These are phyloP conservation scores for Mastacembelus armatus DNA, from an alignment of 2,797 vertebrate genomes.

Conservation along the genomic window DNA sequence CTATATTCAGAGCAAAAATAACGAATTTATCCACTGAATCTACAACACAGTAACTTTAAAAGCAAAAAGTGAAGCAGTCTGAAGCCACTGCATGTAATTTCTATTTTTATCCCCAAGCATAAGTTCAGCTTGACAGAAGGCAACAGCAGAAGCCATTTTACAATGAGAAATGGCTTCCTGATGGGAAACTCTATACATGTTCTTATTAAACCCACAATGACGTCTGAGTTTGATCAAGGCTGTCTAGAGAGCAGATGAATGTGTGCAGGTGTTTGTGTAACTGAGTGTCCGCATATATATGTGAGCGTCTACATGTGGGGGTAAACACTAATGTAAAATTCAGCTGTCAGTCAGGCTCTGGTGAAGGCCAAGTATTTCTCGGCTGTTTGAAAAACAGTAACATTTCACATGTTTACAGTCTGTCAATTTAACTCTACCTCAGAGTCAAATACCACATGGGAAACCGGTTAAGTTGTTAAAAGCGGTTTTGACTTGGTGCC, in stretches of 20 bases:
- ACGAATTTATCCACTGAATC: no score
- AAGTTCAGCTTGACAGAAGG: constrained; percentile 43
- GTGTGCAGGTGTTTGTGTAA: constrained; percentile 58
- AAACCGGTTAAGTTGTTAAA: constrained; percentile 62
- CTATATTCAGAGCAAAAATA: no score
- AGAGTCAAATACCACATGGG: constrained; percentile 60
- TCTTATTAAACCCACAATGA: constrained; percentile 57
- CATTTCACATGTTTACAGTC: constrained; percentile 63
- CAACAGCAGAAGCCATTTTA: constrained; percentile 56
- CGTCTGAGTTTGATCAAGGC: constrained; percentile 54
- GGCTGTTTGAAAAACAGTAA: constrained; percentile 51
- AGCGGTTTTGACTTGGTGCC: constrained; percentile 56
- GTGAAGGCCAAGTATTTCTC: constrained; percentile 28
- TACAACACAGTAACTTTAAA: no score
- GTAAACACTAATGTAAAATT: constrained; percentile 71
- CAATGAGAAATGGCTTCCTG: constrained; percentile 59
- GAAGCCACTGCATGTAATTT: constrained; percentile 10
- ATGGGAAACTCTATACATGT: constrained; percentile 53
- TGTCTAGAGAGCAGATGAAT: constrained; percentile 46
- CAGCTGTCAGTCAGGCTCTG: constrained; percentile 63
- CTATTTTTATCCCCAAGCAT: constrained; percentile 62
- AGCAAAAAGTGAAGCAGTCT: no score
- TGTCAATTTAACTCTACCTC: constrained; percentile 43
- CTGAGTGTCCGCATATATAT: constrained; percentile 9
- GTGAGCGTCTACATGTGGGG: constrained; percentile 20